Percentiles rank a stretch among this genome's conserved stretches.
phyloP scores from a whole-genome alignment of 2,113 vertebrate genomes.

The Coregonus clupeaformis region DNA sequence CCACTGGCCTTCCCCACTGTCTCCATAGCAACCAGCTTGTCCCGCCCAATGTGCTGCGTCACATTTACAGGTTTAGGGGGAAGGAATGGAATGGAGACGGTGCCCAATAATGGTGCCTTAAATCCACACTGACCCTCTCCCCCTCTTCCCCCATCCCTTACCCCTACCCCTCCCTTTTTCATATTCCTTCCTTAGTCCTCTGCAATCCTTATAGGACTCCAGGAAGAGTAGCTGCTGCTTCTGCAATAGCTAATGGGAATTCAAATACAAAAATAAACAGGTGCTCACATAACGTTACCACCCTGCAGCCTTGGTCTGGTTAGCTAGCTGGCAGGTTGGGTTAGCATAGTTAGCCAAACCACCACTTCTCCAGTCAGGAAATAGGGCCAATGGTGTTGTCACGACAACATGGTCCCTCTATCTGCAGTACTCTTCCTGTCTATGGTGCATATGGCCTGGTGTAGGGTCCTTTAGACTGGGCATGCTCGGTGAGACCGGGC shows the following conservation, averaged over 20 bases:
- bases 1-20: slow-evolving; percentile 19
- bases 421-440: slow-evolving; percentile 42
- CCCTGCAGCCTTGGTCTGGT: not conserved
- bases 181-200: not conserved
- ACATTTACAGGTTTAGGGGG: not conserved
- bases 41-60: not conserved
- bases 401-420: slow-evolving; percentile 6
- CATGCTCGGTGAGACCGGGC: slow-evolving; percentile 49
- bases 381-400: not conserved
- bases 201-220: not conserved
- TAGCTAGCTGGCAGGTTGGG: not conserved
- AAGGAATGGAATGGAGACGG: slow-evolving; percentile 21
- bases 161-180: not conserved
- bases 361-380: not conserved
- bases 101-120: slow-evolving; percentile 62
- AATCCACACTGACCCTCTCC: slow-evolving; percentile 10
- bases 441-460: slow-evolving; percentile 55
- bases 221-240: too few relatives aligned
- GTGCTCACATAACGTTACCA: not conserved
- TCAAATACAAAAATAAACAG: too few relatives aligned
- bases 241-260: too few relatives aligned
- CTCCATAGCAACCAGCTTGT: slow-evolving; percentile 11
- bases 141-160: not conserved
- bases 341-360: not conserved
- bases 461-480: slow-evolving; percentile 60